These are phyloP conservation scores for Catharus fuscescens DNA, from an alignment of 2,113 vertebrate species.

Conservation along the genomic window DNA sequence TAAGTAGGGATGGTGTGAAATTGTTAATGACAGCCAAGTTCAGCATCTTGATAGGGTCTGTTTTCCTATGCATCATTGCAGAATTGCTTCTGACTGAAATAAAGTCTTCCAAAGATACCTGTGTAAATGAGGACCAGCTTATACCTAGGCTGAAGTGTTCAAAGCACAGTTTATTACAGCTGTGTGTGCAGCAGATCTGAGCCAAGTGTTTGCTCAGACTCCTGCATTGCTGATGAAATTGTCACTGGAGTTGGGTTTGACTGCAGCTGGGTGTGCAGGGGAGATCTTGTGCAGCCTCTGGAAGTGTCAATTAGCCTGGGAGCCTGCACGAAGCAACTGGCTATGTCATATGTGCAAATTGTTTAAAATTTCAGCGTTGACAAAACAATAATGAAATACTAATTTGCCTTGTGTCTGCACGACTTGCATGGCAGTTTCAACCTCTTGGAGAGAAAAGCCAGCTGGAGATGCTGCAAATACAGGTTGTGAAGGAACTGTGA, in stretches of 20 bases:
- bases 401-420: background rate
- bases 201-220: fast-evolving
- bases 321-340: background rate
- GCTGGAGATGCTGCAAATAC: background rate
- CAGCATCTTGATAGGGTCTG: background rate
- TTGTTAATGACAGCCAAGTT: background rate
- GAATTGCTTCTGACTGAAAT: background rate
- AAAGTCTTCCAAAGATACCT: background rate
- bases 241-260: background rate
- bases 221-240: background rate
- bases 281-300: background rate
- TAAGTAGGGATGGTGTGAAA: background rate
- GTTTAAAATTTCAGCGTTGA: background rate
- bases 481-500: background rate
- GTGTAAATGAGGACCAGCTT: background rate
- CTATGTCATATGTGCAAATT: background rate
- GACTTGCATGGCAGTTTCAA: fast-evolving
- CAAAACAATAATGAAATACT: background rate
- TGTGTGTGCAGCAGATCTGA: background rate
- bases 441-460: background rate
- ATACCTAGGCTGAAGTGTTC: background rate
- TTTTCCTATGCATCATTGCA: background rate
- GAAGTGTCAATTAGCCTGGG: background rate
- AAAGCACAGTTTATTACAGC: background rate
- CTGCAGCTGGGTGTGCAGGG: background rate